These are phyloP conservation scores for Urocyon cinereoargenteus DNA, from an alignment of 2,797 vertebrate genomes.

Conservation along the genomic window DNA sequence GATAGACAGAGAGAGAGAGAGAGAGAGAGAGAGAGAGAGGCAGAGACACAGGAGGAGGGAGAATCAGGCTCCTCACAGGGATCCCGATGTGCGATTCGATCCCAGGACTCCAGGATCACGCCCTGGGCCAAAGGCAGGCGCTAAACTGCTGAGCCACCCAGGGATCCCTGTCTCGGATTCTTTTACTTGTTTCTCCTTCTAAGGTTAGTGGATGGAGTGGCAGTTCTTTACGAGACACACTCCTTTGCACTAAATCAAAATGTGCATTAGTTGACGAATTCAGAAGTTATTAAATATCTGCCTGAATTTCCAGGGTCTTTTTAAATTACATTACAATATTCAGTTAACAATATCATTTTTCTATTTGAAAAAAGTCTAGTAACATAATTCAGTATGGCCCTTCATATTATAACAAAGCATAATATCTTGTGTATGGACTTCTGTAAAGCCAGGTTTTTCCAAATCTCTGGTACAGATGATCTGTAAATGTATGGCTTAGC, in stretches of 20 bases:
- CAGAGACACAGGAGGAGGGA: too few species aligned
- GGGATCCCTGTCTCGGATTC: not conserved
- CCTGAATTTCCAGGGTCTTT: not conserved
- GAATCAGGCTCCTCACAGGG: too few species aligned
- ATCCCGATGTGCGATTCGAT: too few species aligned
- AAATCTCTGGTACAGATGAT: not conserved
- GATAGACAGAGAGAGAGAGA: too few species aligned
- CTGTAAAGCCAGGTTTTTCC: not conserved
- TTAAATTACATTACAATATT: not conserved
- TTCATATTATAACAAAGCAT: not conserved
- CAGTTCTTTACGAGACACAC: not conserved
- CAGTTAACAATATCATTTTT: not conserved
- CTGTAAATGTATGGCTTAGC: not conserved
- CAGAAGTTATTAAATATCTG: not conserved
- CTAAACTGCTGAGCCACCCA: too few species aligned
- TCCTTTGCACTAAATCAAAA: not conserved
- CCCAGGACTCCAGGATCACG: too few species aligned
- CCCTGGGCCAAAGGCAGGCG: too few species aligned
- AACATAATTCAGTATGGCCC: not conserved
- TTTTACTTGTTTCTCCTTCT: not conserved
- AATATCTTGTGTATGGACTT: not conserved
- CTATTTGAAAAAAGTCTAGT: not conserved
- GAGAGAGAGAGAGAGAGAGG: too few species aligned
- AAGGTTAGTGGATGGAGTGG: not conserved
- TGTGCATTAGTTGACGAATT: not conserved